Evolutionary conservation across 2,113 vertebrate genomes (phyloP).

Genomic region (Muntiacus reevesi): DNA sequence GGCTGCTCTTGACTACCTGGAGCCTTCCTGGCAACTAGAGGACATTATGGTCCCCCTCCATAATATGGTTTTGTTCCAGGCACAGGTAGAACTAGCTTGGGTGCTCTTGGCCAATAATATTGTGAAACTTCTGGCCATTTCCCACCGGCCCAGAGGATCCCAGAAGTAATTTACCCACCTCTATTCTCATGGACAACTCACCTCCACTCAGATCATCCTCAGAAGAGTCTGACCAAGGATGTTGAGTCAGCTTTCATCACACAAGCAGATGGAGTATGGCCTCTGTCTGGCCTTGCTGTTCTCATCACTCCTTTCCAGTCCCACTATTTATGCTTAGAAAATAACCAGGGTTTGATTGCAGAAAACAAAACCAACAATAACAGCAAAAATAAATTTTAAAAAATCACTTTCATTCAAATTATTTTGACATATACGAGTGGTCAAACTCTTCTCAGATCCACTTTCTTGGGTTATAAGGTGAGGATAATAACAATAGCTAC

Average conservation of each 20-base stretch:
- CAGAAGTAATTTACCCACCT: neutral
- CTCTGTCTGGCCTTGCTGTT: neutral
- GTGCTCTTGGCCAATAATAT: neutral
- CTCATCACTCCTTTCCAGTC: neutral
- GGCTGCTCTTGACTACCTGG: neutral
- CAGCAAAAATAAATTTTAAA: neutral
- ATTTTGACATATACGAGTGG: neutral
- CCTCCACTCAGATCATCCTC: fast-evolving
- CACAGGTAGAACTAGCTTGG: neutral
- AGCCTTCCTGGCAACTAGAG: neutral
- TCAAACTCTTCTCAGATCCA: neutral
- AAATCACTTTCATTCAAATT: neutral
- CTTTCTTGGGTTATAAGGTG: neutral
- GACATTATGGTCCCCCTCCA: fast-evolving
- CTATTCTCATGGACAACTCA: neutral
- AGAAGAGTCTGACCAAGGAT: neutral
- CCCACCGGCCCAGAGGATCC: neutral
- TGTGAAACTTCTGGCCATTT: neutral
- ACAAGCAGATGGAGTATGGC: neutral
- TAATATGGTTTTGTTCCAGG: neutral
- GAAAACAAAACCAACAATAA: neutral
- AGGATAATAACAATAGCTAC: neutral
- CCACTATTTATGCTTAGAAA: neutral
- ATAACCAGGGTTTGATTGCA: neutral
- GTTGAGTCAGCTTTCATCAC: neutral